Percentiles rank a stretch among this genome's conserved stretches.
Evolutionary conservation across 1,140 invertebrate species (phyloP).

Genomic region (Nephila pilipes): DNA sequence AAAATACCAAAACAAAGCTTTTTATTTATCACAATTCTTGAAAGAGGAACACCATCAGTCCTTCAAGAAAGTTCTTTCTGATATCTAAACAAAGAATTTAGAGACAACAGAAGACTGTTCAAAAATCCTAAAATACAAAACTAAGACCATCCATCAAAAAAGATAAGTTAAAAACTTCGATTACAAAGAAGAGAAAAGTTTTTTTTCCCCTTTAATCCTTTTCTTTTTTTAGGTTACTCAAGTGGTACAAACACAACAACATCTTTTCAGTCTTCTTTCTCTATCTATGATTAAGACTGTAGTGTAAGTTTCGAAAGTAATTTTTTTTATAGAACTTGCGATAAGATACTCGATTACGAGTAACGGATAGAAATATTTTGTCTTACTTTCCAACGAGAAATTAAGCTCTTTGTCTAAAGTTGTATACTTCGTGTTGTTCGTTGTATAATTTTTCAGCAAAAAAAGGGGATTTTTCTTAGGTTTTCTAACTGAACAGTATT

Average conservation of each 20-base stretch:
- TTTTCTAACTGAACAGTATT: too few relatives aligned
- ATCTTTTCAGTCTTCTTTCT: neutral
- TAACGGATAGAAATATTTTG: neutral
- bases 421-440: neutral
- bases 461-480: too few relatives aligned
- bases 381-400: neutral
- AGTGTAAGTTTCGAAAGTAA: neutral
- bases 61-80: slow-evolving; percentile 10
- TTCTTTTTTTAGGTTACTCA: neutral
- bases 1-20: neutral
- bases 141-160: slow-evolving; percentile 31
- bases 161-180: slow-evolving; percentile 32
- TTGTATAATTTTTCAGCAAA: neutral
- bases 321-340: slow-evolving; percentile 7
- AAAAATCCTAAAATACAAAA: slow-evolving; percentile 33
- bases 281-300: slow-evolving; percentile 24
- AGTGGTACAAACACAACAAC: neutral
- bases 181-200: neutral
- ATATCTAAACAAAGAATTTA: slow-evolving; percentile 31
- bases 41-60: neutral
- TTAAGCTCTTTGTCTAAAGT: neutral
- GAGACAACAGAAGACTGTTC: neutral
- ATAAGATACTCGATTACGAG: slow-evolving; percentile 38
- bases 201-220: neutral
- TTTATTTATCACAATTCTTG: slow-evolving; percentile 11